Base-by-base conservation (phyloP, 2,113 vertebrate genomes). In the Sapajus apella region DNA sequence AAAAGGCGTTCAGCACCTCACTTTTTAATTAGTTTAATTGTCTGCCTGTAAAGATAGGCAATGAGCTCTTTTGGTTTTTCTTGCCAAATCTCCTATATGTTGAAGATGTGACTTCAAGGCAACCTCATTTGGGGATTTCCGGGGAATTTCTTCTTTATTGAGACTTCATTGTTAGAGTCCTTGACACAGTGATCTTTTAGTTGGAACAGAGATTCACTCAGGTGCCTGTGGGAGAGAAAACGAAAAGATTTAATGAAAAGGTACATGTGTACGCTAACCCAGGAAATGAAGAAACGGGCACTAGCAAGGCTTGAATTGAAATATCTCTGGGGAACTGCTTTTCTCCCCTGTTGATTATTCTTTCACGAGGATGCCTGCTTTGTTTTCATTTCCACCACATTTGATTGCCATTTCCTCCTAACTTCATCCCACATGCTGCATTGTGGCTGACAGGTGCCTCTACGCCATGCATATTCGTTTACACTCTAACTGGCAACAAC, bases 1-100 rank as follows among this genome's bases (percentile, higher is more conserved):
- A 95, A 97, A 97, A 98, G 98, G 96, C 96, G 75, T 95, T 95
- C 94, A 64, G 94, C 90, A 97, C 97, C 97, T 98, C 96, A 91
- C 97, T 98, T 90, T 97, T 90, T 96, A 97, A 97, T 92, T 96
- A 96, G 87, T 97, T 98, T 98, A 97, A 92, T 97, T 97, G 93
- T 98, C 84, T 97, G 87, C 94, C 90, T 90, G 77, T 94, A 96
- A 97, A 97, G 92, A 87, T 88, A 94, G 87, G 77, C 94, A 92
- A 68, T 16, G 90, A 70, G 70, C 89, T 81, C n/a, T 97, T 94
- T 76, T 35, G 18, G 64, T 88, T 96, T 96, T 90, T 91, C 66
- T 84, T 95, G 66, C 14, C 96, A 97, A 79, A 58, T 64, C 84
- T 82, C 47, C 66, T 85, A 12, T 25, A 68, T 92, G 6, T 91